Evolutionary conservation across 35 echinoderm and acorn worm genomes (phyloP).

Genomic region (Lytechinus pictus): DNA sequence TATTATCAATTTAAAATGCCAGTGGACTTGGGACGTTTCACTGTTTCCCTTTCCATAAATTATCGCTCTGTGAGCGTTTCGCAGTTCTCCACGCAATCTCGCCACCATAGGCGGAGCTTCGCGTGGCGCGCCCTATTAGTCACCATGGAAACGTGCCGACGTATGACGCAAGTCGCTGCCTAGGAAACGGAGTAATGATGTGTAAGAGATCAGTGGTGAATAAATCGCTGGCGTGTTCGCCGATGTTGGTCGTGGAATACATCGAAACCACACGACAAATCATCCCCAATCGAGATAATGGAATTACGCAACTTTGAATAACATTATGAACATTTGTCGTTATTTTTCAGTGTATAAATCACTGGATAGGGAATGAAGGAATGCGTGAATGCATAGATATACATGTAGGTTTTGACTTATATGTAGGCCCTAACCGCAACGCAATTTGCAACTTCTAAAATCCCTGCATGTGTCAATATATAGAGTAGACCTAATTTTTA

Average conservation of each 20-base stretch:
- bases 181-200: slow-evolving; percentile 47
- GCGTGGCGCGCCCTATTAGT: slow-evolving; percentile 69
- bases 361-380: neutral
- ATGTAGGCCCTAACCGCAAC: too few species aligned
- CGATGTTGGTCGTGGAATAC: neutral
- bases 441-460: too few species aligned
- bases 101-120: slow-evolving; percentile 46
- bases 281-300: neutral
- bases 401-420: too few species aligned
- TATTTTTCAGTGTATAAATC: neutral
- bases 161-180: slow-evolving; percentile 65
- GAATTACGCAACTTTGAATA: neutral
- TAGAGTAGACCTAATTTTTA: too few species aligned
- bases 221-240: neutral
- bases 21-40: neutral
- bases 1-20: neutral
- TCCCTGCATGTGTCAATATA: too few species aligned
- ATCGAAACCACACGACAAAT: neutral
- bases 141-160: slow-evolving; percentile 44
- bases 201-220: neutral
- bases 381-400: neutral
- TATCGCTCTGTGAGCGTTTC: neutral
- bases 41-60: neutral
- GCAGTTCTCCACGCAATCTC: neutral
- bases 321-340: neutral